These are phyloP conservation scores for Odobenus rosmarus DNA, from an alignment of 2,113 vertebrate species.

Conservation along the genomic window DNA sequence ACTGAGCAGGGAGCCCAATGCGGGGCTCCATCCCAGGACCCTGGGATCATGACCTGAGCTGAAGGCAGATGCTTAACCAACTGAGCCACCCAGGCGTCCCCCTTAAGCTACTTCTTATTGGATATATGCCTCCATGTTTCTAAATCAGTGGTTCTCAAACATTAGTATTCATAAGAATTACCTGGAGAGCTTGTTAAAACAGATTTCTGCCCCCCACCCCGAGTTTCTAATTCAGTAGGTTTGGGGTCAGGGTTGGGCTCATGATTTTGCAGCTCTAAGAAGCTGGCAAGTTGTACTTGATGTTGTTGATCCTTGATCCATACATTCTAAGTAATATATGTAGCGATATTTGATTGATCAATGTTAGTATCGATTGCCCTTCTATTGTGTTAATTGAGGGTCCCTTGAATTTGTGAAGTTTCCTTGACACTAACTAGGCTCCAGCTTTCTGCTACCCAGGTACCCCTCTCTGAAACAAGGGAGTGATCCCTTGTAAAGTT, in stretches of 20 bases:
- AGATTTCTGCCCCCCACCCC: not conserved
- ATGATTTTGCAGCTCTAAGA: constrained; percentile 7
- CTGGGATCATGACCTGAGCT: not conserved
- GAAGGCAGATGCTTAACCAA: not conserved
- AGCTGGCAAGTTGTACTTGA: not conserved
- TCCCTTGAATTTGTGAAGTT: not conserved
- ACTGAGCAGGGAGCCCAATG: not conserved
- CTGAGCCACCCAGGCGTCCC: not conserved
- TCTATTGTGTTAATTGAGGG: not conserved
- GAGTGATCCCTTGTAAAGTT: not conserved
- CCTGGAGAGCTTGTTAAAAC: not conserved
- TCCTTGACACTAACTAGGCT: not conserved
- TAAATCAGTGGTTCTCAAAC: not conserved
- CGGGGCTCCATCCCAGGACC: not conserved
- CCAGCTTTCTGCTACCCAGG: not conserved
- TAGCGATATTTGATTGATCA: not conserved
- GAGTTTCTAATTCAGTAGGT: not conserved
- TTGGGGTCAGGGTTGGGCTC: not conserved
- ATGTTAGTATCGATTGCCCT: not conserved
- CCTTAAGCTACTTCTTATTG: not conserved
- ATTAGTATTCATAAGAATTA: not conserved
- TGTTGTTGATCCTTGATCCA: not conserved
- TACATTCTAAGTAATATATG: not conserved
- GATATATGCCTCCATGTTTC: not conserved
- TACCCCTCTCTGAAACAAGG: not conserved